Percentiles rank a stretch among this genome's conserved stretches.
These are phyloP conservation scores for Scaptomyza graminum DNA, from an alignment of 1,140 invertebrate genomes.

Conservation along the genomic window DNA sequence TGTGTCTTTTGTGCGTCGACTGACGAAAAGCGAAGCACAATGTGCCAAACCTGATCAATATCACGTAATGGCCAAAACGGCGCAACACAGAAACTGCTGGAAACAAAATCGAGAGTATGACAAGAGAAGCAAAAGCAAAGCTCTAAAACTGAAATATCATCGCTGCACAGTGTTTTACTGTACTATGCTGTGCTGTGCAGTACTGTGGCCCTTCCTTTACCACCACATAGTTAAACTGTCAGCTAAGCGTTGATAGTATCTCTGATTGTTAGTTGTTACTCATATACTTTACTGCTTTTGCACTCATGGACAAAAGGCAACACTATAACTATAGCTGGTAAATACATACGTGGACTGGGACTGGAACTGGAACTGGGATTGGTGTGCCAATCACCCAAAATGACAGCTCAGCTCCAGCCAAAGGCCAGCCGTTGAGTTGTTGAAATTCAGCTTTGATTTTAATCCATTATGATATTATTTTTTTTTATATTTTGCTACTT, in stretches of 20 bases:
- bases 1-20: background rate
- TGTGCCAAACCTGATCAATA: slow-evolving; percentile 51
- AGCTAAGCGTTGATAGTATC: slow-evolving; percentile 10
- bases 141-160: slow-evolving; percentile 55
- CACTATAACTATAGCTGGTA: slow-evolving; percentile 11
- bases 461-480: slow-evolving; percentile 12
- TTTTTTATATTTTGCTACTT: slow-evolving; percentile 4
- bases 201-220: slow-evolving; percentile 41
- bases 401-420: slow-evolving; percentile 26
- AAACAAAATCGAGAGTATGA: background rate
- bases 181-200: background rate
- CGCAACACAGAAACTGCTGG: slow-evolving; percentile 9
- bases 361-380: slow-evolving; percentile 29
- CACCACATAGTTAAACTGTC: slow-evolving; percentile 31
- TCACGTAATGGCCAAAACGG: slow-evolving; percentile 48
- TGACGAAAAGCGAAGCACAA: slow-evolving; percentile 6
- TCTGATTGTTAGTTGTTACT: slow-evolving; percentile 14
- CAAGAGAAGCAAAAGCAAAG: background rate
- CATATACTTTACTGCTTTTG: slow-evolving; percentile 12
- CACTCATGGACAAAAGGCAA: slow-evolving; percentile 8
- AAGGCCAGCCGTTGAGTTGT: slow-evolving; percentile 18
- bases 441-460: slow-evolving; percentile 5
- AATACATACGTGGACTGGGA: slow-evolving; percentile 3
- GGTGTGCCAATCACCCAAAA: slow-evolving; percentile 31
- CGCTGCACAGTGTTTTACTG: background rate